These are phyloP conservation scores for Callipepla squamata DNA, from an alignment of 2,113 vertebrate species.

Conservation along the genomic window DNA sequence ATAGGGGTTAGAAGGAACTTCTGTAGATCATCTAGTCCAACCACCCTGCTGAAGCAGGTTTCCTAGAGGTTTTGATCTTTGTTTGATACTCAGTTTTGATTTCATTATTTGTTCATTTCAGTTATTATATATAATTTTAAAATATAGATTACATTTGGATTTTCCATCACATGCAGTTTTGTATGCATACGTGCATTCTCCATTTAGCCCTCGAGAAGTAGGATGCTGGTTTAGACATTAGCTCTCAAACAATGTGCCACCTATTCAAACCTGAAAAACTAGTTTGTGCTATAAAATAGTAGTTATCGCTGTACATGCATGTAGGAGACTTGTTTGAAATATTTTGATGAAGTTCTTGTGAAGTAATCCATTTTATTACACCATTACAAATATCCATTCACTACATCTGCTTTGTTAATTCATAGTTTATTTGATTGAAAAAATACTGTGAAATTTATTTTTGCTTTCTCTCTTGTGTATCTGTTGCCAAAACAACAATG, in stretches of 20 bases:
- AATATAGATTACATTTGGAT: not conserved
- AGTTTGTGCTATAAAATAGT: not conserved
- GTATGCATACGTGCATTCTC: not conserved
- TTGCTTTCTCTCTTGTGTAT: not conserved
- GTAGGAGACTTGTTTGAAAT: too few species aligned
- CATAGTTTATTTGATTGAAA: not conserved
- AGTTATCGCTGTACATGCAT: not conserved
- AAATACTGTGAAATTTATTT: not conserved
- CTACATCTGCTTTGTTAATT: not conserved
- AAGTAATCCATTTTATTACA: not conserved
- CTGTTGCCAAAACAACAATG: not conserved
- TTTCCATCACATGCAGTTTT: not conserved
- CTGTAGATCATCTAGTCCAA: too few species aligned
- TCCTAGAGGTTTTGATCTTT: not conserved
- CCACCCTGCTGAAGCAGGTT: too few species aligned
- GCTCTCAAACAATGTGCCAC: not conserved
- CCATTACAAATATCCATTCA: not conserved
- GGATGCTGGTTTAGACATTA: not conserved
- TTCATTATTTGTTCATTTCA: not conserved
- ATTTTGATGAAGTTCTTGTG: not conserved
- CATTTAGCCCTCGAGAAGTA: not conserved
- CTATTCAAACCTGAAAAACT: not conserved
- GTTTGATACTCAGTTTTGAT: not conserved
- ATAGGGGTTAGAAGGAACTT: too few species aligned
- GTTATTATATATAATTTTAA: not conserved